Base-by-base conservation (phyloP, 2,113 vertebrate genomes). In the Plestiodon gilberti region DNA sequence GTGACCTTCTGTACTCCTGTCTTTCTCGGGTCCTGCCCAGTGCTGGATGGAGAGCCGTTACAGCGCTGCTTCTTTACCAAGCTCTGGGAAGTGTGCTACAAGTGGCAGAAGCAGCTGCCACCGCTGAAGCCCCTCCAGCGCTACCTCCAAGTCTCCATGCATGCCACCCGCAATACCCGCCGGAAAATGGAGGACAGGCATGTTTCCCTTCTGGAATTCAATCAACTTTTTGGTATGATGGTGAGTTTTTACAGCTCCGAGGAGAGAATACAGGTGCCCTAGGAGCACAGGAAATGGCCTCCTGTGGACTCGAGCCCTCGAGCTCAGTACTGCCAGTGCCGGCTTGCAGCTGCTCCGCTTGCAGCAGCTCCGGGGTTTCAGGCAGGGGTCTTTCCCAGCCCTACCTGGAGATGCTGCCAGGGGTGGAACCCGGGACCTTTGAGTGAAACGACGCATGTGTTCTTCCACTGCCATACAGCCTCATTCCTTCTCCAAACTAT, bases 121-220 rank as follows among this genome's bases (percentile, higher is more conserved):
- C 25, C 14, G 0, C 75, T 48, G 57, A 71, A 1, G 67, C 83
- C 83, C 0, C 91, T 78, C 3, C 40, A 64, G 13, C 93, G 87
- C 1, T 96, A 93, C 83, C 93, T 96, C 90, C 94, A 92, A 6
- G 95, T 97, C 88, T 98, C 97, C 2, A 91, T 95, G 81, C 97
- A 99, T 0, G 98, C 98, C 93, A 98, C 99, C 92, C 97, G 97
- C 33, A 99, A 99, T 87, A 94, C 96, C 0, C 98, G 99, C 1
- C 97, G 99, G 86, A 99, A 98, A 92, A 99, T 99, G 99, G 99
- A 99, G 91, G 99, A 99, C 94, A 97, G 97, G 1, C 98, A 99
- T 0, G 91, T 99, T 77, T 92, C 93, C 25, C 94, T 99, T 0
- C 91, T 95, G 0, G 95, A 98, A 73, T 99, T 99, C 94, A 99